Conservation (phyloP, 1,140 invertebrate genomes). For the Anadara kagoshimensis region DNA sequence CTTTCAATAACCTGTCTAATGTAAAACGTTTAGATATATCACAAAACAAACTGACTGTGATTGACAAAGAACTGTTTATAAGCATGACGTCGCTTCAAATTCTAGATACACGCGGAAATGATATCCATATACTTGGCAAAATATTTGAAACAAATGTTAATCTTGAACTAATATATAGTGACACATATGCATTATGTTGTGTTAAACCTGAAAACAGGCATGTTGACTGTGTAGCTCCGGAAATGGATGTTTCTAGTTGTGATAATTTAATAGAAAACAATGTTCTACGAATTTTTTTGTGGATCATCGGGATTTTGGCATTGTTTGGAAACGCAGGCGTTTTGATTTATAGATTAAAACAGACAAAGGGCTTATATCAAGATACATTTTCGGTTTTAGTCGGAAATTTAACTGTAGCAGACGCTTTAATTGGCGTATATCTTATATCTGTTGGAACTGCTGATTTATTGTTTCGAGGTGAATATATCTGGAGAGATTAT, state of each 20-base stretch:
- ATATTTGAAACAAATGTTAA: too few species aligned
- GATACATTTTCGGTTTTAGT: conserved; percentile 78
- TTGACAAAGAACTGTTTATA: too few species aligned
- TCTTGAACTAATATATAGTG: too few species aligned
- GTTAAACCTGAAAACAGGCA: too few species aligned
- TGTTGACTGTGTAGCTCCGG: conserved; percentile 78
- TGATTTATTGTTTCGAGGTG: conserved; percentile 80
- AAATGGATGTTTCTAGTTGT: conserved; percentile 83
- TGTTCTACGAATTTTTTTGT: conserved; percentile 80
- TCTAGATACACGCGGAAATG: too few species aligned
- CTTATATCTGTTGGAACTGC: conserved; percentile 82
- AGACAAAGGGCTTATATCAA: conserved; percentile 70
- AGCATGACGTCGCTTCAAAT: too few species aligned
- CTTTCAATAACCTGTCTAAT: too few species aligned
- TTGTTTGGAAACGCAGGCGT: conserved; percentile 82
- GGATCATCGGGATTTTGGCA: conserved; percentile 83
- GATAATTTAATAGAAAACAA: conserved; percentile 80
- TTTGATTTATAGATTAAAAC: conserved; percentile 80
- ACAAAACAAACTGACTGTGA: too few species aligned
- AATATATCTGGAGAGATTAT: conserved; percentile 79
- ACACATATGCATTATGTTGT: too few species aligned
- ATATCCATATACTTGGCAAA: too few species aligned
- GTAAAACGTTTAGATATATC: too few species aligned
- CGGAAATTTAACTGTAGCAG: conserved; percentile 84
- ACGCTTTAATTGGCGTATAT: conserved; percentile 87